Evolutionary conservation across 2,888 invertebrate genomes (phyloP).

Genomic region (Nephrotoma guestfalica): DNA sequence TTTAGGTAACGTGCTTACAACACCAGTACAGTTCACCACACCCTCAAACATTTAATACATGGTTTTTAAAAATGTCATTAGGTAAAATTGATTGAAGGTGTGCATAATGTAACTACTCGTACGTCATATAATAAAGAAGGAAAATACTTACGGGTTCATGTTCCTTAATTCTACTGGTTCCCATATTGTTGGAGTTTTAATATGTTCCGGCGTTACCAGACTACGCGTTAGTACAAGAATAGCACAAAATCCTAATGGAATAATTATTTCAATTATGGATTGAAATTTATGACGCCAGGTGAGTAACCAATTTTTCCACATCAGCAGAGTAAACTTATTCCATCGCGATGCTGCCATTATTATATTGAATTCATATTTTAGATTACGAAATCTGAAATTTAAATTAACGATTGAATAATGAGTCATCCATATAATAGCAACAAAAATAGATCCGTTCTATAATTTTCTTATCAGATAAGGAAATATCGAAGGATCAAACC

Average conservation of each 20-base stretch:
- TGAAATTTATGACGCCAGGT: constrained; percentile 57
- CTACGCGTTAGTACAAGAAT: constrained; percentile 55
- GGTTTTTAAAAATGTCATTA: not conserved
- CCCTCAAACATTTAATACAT: not conserved
- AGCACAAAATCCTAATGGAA: constrained; percentile 50
- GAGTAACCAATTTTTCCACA: constrained; percentile 74
- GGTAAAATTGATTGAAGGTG: not conserved
- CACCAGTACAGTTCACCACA: not conserved
- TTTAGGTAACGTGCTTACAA: not conserved
- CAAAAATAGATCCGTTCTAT: not conserved
- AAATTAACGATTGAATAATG: not conserved
- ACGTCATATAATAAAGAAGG: not conserved
- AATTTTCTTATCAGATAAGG: not conserved
- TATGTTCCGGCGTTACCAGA: constrained; percentile 41
- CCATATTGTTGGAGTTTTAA: constrained; percentile 18
- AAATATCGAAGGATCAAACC: not conserved
- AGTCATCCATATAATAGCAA: not conserved
- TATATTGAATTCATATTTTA: not conserved
- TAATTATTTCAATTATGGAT: constrained; percentile 48
- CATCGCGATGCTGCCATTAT: constrained; percentile 18
- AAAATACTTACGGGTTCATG: not conserved
- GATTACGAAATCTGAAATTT: not conserved
- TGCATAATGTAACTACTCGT: no score
- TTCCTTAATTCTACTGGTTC: constrained; percentile 17
- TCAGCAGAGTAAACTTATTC: constrained; percentile 50